phyloP scores from a whole-genome alignment of 2,113 vertebrate genomes.

The Caranx ignobilis region DNA sequence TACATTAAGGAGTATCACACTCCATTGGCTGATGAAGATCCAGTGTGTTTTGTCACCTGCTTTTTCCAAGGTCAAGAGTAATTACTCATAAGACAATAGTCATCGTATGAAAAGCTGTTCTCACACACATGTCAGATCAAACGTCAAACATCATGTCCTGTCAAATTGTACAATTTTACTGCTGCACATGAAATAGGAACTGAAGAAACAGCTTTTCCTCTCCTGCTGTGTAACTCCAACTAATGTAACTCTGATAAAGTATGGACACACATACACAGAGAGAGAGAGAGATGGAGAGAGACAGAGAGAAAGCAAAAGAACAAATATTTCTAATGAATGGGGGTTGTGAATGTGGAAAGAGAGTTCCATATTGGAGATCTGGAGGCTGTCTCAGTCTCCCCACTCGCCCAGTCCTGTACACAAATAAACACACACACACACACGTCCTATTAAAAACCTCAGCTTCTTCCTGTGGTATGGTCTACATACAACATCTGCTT shows the following conservation, averaged over 20 bases:
- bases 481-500: constrained; percentile 14
- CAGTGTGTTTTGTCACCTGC: too few species aligned
- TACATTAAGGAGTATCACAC: too few species aligned
- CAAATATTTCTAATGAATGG: constrained; percentile 53
- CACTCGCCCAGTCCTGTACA: constrained; percentile 67
- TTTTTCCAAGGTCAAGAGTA: too few species aligned
- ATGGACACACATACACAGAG: constrained; percentile 22
- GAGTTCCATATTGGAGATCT: constrained; percentile 65
- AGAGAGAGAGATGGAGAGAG: constrained; percentile 19
- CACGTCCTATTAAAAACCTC: constrained; percentile 22
- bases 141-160: constrained; percentile 52
- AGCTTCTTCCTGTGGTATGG: constrained; percentile 23
- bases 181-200: constrained; percentile 49
- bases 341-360: constrained; percentile 70
- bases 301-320: constrained; percentile 28
- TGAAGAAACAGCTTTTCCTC: constrained; percentile 64
- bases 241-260: constrained; percentile 54
- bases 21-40: too few species aligned
- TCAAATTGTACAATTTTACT: constrained; percentile 43
- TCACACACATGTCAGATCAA: constrained; percentile 45
- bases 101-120: constrained; percentile 16
- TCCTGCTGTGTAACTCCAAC: constrained; percentile 48
- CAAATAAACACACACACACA: constrained; percentile 37
- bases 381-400: constrained; percentile 32
- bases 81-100: constrained; percentile 4